phyloP scores from a whole-genome alignment of 2,888 invertebrate species.

The Poecilus cupreus region DNA sequence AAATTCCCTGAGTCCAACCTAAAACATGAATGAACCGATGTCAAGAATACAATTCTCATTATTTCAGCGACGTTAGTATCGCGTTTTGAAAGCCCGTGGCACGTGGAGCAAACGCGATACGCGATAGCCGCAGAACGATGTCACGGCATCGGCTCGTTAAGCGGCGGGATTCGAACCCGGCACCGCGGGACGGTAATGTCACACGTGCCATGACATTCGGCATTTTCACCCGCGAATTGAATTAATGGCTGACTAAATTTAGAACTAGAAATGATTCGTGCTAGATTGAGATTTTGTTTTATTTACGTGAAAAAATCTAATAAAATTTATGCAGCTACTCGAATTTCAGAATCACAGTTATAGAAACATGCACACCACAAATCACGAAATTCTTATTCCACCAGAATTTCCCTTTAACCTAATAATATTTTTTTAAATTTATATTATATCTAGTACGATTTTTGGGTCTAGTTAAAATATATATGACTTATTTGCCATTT shows the following conservation, averaged over 20 bases:
- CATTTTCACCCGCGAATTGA: conserved; percentile 34
- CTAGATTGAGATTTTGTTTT: conserved; percentile 31
- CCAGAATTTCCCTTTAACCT: too few species aligned
- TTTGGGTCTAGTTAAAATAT: too few species aligned
- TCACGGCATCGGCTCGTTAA: conserved; percentile 47
- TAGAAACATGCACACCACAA: conserved; percentile 21
- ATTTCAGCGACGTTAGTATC: not conserved
- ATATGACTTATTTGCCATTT: too few species aligned
- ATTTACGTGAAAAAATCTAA: conserved; percentile 33
- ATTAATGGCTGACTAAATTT: conserved; percentile 29
- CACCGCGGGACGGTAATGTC: conserved; percentile 40
- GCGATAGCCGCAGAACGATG: not conserved
- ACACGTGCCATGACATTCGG: conserved; percentile 35
- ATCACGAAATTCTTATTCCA: not conserved
- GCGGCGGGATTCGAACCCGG: conserved; percentile 33
- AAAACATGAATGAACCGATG: not conserved
- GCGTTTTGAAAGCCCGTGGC: not conserved
- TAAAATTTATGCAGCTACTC: conserved; percentile 21
- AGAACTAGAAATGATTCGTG: conserved; percentile 24
- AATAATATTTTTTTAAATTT: too few species aligned
- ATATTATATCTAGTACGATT: too few species aligned
- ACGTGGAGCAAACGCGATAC: not conserved
- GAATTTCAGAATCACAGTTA: not conserved
- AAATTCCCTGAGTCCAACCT: not conserved
- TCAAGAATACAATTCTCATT: conserved; percentile 5